Conservation (phyloP, 2,888 invertebrate species). For the Drosophila multiciliata region DNA sequence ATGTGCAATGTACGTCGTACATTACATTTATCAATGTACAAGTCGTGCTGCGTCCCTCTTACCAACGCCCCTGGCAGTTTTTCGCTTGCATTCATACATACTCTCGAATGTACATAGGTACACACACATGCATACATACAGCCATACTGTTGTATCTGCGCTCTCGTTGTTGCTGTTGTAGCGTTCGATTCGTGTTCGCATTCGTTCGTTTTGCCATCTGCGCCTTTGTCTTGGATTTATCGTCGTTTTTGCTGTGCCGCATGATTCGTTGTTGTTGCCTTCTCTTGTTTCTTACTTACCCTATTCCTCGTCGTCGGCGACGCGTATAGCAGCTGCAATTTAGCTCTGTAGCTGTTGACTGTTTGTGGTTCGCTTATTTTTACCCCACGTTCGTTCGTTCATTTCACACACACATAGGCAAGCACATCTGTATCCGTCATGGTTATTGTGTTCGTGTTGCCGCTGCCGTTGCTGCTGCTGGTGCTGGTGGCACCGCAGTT, state of each 20-base stretch:
- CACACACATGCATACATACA: neutral
- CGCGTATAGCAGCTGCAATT: slow-evolving; percentile 75
- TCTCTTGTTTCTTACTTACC: slow-evolving; percentile 54
- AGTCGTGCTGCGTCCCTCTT: slow-evolving; percentile 25
- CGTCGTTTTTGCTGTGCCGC: slow-evolving; percentile 53
- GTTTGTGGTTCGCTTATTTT: slow-evolving; percentile 74
- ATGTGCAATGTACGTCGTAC: slow-evolving; percentile 28
- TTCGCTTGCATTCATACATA: slow-evolving; percentile 55
- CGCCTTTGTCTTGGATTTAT: slow-evolving; percentile 50
- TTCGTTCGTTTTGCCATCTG: slow-evolving; percentile 69
- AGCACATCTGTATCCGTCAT: slow-evolving; percentile 57
- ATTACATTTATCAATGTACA: slow-evolving; percentile 34
- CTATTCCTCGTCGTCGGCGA: slow-evolving; percentile 63
- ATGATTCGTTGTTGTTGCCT: slow-evolving; percentile 59
- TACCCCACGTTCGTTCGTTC: slow-evolving; percentile 63
- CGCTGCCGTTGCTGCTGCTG: slow-evolving; percentile 17
- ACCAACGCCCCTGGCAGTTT: slow-evolving; percentile 54
- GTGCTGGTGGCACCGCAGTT: slow-evolving; percentile 22
- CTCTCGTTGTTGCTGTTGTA: slow-evolving; percentile 33
- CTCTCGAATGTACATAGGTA: slow-evolving; percentile 9
- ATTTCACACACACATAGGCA: slow-evolving; percentile 29
- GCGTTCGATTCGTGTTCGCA: slow-evolving; percentile 55
- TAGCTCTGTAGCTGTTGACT: slow-evolving; percentile 66
- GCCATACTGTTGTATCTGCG: slow-evolving; percentile 34
- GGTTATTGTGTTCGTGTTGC: slow-evolving; percentile 38